Evolutionary conservation across 2,888 invertebrate genomes (phyloP).

Genomic region (Drosophila mimetica): DNA sequence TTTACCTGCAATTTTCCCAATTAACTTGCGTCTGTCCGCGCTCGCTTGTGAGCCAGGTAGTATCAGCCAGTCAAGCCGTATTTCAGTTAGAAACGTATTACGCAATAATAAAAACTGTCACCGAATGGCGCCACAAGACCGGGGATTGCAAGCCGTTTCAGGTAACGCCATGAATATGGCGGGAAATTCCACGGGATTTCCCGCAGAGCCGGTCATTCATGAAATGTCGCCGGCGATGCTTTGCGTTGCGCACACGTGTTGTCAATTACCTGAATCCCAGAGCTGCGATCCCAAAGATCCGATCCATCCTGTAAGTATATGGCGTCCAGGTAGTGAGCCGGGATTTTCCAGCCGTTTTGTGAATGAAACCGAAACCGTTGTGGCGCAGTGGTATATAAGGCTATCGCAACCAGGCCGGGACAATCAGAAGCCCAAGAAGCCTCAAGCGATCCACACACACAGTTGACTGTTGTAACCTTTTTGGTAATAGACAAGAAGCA

Average conservation of each 20-base stretch:
- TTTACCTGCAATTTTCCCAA: conserved; percentile 23
- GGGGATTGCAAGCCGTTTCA: conserved; percentile 2
- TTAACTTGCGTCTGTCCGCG: conserved; percentile 15
- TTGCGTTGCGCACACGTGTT: conserved; percentile 60
- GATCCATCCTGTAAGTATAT: conserved; percentile 1
- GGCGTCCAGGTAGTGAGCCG: conserved; percentile 18
- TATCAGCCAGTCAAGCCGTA: background rate
- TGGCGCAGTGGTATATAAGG: conserved; percentile 55
- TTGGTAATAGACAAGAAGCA: background rate
- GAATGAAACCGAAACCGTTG: conserved; percentile 63
- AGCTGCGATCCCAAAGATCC: background rate
- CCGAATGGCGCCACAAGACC: conserved; percentile 8
- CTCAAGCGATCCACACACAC: conserved; percentile 14
- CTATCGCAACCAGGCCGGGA: background rate
- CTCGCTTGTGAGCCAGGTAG: background rate
- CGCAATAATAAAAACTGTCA: conserved; percentile 67
- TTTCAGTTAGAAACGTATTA: conserved; percentile 46
- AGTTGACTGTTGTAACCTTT: no score
- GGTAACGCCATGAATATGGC: conserved; percentile 60
- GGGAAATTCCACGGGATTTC: conserved; percentile 69
- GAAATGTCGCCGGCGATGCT: conserved; percentile 27
- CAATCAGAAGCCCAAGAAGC: conserved; percentile 56
- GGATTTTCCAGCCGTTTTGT: conserved; percentile 55
- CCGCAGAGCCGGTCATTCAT: conserved; percentile 59
- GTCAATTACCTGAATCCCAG: conserved; percentile 53